Evolutionary conservation across 1,140 invertebrate genomes (phyloP), one percentile per base, ranked within the genome.

Genomic region (Globodera rostochiensis): DNA sequence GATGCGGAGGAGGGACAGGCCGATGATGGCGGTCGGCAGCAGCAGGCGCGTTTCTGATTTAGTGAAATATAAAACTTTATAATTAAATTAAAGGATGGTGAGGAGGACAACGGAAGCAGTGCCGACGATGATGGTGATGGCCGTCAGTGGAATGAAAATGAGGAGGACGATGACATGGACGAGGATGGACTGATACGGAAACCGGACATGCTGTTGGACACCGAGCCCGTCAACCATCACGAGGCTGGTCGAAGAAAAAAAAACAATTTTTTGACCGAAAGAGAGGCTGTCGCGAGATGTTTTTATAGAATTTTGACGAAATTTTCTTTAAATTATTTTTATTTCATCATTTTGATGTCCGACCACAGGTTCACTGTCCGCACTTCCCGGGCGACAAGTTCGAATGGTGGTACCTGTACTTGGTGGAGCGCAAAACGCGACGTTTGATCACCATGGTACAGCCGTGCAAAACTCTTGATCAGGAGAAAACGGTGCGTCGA

Each of bases 351-450:
- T 36, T 36, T 36, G 2, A 1, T 36, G 36, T 36, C 36, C 19
- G 5, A 0, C 11, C 15, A 6, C 57, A 64, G 57, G 96, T 98
- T 25, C 97, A 98, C 90, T 96, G 95, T 92, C 97, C 97, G 0
- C 94, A 94, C 88, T 99, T 95, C 91, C 95, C 97, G 8, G 93
- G 95, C 92, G 95, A 96, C 85, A 99, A 99, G 91, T 96, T 98
- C 90, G 97, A 99, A 91, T 98, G 95, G 90, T 99, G 97, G 97
- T 99, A 96, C 96, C 94, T 97, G 45, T 99, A 98, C 91, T 94
- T 99, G 80, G 94, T 94, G 90, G 97, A 99, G 91, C 93, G 94
- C 80, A 98, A 98, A 91, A 94, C 94, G 81, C 93, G 94, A 83
- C 94, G 94, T 73, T 91, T 99, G 73, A 92, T 98, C 36, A 96